phyloP scores from a whole-genome alignment of 2,888 invertebrate genomes.

The Ganaspis brasiliensis region DNA sequence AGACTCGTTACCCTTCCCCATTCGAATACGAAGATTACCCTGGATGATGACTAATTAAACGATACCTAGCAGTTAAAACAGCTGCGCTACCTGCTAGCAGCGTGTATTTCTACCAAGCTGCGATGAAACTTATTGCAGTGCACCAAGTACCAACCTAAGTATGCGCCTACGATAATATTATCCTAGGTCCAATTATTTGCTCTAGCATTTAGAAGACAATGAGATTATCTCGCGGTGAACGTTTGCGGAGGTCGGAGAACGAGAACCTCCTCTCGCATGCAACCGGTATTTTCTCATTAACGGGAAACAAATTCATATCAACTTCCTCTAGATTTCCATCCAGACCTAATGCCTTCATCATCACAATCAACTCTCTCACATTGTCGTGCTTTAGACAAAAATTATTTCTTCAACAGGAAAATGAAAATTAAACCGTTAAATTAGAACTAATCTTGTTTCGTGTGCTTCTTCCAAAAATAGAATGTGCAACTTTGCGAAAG shows the following conservation, averaged over 20 bases:
- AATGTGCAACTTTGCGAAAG: too few species aligned
- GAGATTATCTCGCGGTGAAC: conserved; percentile 54
- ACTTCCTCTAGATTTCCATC: conserved; percentile 21
- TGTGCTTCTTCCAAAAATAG: too few species aligned
- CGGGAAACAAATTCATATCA: conserved; percentile 42
- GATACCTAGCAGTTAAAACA: conserved; percentile 54
- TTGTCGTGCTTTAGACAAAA: neutral
- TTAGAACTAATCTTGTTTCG: too few species aligned
- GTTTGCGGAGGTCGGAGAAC: conserved; percentile 24
- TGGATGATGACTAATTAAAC: conserved; percentile 61
- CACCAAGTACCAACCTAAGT: conserved; percentile 54
- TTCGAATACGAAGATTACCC: conserved; percentile 49
- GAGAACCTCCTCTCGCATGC: conserved; percentile 33
- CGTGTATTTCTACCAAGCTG: conserved; percentile 48
- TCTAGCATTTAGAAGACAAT: conserved; percentile 60
- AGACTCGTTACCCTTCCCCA: conserved; percentile 37
- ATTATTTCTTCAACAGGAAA: neutral
- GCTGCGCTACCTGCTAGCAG: conserved; percentile 48
- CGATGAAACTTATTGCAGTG: conserved; percentile 56
- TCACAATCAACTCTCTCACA: neutral
- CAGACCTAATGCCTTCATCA: conserved; percentile 22
- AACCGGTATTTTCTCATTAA: conserved; percentile 43
- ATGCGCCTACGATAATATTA: conserved; percentile 64
- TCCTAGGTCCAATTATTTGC: conserved; percentile 67
- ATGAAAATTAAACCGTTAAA: neutral